These are phyloP conservation scores for Pteronotus mesoamericanus DNA, from an alignment of 2,797 vertebrate genomes.

Conservation along the genomic window DNA sequence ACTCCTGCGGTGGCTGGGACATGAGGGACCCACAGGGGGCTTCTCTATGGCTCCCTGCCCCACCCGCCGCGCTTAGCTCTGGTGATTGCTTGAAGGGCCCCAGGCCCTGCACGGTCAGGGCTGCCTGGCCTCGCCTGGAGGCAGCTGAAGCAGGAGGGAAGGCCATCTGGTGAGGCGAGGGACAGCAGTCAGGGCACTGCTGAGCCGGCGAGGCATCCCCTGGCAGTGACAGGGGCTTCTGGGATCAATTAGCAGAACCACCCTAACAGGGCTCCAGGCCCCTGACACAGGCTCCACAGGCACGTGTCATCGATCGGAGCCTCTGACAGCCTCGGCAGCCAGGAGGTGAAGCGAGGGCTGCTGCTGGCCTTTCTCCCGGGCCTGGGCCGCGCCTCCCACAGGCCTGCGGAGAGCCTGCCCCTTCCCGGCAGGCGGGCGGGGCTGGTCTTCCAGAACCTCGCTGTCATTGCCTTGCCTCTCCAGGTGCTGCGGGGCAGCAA, in stretches of 20 bases:
- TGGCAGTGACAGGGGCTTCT: conserved; percentile 39
- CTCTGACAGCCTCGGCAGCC: neutral
- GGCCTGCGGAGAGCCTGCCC: neutral
- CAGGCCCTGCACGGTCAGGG: neutral
- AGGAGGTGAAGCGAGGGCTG: fast-evolving
- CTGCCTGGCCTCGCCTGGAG: neutral
- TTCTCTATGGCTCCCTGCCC: neutral
- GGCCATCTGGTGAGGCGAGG: conserved; percentile 26
- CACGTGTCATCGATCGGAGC: neutral
- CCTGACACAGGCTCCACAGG: neutral
- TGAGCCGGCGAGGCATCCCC: neutral
- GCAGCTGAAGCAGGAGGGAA: neutral
- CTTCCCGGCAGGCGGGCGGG: neutral
- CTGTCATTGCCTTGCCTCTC: neutral
- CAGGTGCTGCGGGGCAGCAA: neutral
- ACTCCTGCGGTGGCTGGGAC: neutral
- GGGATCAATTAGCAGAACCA: conserved; percentile 59
- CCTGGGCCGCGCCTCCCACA: neutral
- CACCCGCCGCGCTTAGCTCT: neutral
- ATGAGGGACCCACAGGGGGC: neutral
- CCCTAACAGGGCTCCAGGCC: neutral
- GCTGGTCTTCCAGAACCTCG: neutral
- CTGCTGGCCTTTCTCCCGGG: neutral
- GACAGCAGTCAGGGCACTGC: neutral
- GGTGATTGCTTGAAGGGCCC: neutral